phyloP scores from a whole-genome alignment of 2,113 vertebrate genomes.

The Anguilla japonica region DNA sequence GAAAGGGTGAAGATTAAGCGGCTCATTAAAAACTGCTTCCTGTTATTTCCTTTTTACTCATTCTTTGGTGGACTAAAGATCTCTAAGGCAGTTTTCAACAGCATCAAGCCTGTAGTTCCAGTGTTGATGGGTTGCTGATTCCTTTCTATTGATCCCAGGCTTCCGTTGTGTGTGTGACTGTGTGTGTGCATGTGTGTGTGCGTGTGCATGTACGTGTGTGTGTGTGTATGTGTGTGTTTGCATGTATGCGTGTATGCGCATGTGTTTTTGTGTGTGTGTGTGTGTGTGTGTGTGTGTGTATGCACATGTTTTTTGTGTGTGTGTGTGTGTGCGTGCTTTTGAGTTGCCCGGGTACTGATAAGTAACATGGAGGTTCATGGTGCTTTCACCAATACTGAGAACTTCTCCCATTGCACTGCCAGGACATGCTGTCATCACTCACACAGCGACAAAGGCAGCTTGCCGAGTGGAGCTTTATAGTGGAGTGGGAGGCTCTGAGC shows the following conservation, averaged over 20 bases:
- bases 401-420: not conserved
- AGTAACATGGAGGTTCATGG: not conserved
- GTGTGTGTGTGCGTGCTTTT: not conserved
- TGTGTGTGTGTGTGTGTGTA: not conserved
- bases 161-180: not conserved
- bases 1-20: conserved; percentile 21
- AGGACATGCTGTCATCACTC: conserved; percentile 4
- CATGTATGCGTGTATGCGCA: not conserved
- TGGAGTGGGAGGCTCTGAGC: not conserved
- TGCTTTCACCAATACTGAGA: not conserved
- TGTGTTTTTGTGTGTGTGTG: not conserved
- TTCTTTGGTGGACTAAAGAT: not conserved
- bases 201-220: not conserved
- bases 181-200: not conserved
- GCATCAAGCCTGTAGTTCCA: not conserved
- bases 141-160: not conserved
- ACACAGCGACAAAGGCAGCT: not conserved
- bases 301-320: not conserved
- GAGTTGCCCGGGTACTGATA: not conserved
- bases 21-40: conserved; percentile 29
- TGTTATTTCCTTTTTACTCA: conserved; percentile 19
- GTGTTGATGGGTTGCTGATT: not conserved
- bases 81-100: conserved; percentile 1
- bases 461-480: not conserved
- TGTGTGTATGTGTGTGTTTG: not conserved